Percentiles rank a stretch among this genome's conserved stretches.
These are phyloP conservation scores for Sander vitreus DNA, from an alignment of 2,113 vertebrate genomes.

Conservation along the genomic window DNA sequence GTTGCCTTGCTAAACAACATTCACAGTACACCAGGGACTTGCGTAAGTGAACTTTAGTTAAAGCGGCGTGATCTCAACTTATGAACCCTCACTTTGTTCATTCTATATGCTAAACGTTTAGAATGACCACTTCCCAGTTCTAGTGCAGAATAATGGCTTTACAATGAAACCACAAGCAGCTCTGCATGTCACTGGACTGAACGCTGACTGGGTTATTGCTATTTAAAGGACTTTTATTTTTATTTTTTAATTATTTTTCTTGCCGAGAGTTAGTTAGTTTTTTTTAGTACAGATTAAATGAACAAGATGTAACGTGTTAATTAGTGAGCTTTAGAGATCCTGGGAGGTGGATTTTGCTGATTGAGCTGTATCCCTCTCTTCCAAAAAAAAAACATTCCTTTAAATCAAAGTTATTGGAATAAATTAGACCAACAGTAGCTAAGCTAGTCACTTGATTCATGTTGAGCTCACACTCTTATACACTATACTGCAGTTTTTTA, in stretches of 20 bases:
- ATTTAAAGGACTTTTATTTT: neutral
- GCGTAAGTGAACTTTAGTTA: neutral
- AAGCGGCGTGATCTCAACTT: neutral
- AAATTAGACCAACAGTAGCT: neutral
- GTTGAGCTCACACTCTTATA: neutral
- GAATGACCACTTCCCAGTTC: neutral
- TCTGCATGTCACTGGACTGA: neutral
- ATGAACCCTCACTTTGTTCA: neutral
- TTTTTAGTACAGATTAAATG: no score
- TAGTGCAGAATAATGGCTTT: neutral
- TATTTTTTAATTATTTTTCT: neutral
- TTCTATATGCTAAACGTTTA: neutral
- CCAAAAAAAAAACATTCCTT: neutral
- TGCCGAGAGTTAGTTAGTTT: neutral
- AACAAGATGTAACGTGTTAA: neutral
- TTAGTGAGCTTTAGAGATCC: neutral
- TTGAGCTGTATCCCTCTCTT: no score
- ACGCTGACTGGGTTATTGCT: neutral
- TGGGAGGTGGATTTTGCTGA: neutral
- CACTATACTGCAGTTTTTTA: neutral
- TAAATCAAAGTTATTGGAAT: neutral
- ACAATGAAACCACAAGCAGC: neutral
- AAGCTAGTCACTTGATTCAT: neutral
- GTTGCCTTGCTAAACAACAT: constrained; percentile 1
- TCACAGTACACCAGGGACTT: neutral